These are phyloP conservation scores for Malthinus flaveolus DNA, from an alignment of 2,888 invertebrate species.

Conservation along the genomic window DNA sequence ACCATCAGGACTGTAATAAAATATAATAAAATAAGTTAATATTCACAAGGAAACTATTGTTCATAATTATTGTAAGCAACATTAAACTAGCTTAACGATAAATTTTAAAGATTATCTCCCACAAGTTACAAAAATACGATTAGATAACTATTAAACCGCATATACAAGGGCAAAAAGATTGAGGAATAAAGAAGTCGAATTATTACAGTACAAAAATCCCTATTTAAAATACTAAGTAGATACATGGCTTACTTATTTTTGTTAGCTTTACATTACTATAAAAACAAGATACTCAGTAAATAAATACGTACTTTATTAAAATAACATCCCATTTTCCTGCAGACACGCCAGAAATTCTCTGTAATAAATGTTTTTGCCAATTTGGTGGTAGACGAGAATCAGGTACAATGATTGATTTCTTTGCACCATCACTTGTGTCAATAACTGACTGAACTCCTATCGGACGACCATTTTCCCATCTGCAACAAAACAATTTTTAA, in stretches of 20 bases:
- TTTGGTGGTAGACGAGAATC: conserved; percentile 74
- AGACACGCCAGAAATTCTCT: conserved; percentile 67
- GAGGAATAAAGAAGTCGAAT: too few relatives aligned
- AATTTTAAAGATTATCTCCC: not conserved
- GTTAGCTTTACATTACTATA: not conserved
- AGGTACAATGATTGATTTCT: conserved; percentile 64
- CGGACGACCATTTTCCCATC: conserved; percentile 73
- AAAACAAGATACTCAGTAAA: not conserved
- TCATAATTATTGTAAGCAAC: not conserved
- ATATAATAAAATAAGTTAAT: not conserved
- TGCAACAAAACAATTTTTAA: conserved; percentile 51
- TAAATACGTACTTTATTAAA: conserved; percentile 62
- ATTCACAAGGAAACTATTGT: too few relatives aligned
- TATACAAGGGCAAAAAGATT: too few relatives aligned
- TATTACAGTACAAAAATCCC: too few relatives aligned
- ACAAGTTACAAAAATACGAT: too few relatives aligned
- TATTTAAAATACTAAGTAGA: too few relatives aligned
- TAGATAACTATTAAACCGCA: too few relatives aligned
- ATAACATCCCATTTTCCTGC: conserved; percentile 85
- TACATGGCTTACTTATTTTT: too few relatives aligned
- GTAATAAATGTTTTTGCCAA: conserved; percentile 80
- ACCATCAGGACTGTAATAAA: conserved; percentile 58
- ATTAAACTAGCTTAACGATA: not conserved
- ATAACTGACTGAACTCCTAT: conserved; percentile 60
- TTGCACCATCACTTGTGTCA: conserved; percentile 51